phyloP scores from a whole-genome alignment of 2,888 invertebrate species.

The Melinopterus prodromus region DNA sequence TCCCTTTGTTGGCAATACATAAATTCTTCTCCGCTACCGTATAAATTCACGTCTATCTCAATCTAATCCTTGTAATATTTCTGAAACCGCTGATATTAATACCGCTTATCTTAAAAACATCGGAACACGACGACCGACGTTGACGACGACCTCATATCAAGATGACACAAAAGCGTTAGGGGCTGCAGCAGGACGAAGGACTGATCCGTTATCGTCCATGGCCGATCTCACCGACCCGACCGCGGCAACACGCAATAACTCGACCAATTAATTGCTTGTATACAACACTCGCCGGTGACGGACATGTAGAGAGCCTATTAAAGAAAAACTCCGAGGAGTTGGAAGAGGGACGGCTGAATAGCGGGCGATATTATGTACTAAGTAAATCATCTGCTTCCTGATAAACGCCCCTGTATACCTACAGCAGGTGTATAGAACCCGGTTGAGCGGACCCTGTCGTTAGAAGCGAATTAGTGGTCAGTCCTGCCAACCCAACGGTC shows the following conservation, averaged over 20 bases:
- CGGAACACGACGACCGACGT: slow-evolving; percentile 4
- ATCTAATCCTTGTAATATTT: background rate
- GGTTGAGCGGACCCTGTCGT: slow-evolving; percentile 31
- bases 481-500: slow-evolving; percentile 33
- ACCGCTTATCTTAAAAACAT: slow-evolving; percentile 4
- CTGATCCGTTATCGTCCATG: background rate
- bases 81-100: background rate
- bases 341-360: slow-evolving; percentile 10
- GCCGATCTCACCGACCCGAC: background rate
- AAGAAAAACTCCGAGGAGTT: slow-evolving; percentile 11
- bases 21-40: background rate
- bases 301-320: slow-evolving; percentile 18
- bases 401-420: slow-evolving; percentile 30
- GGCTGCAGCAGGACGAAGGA: background rate
- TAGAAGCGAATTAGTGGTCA: slow-evolving; percentile 41
- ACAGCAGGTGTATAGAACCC: slow-evolving; percentile 32
- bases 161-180: background rate
- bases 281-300: background rate
- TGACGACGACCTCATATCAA: background rate
- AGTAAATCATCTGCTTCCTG: slow-evolving; percentile 40
- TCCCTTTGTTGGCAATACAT: background rate
- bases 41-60: background rate
- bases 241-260: slow-evolving; percentile 22
- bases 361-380: slow-evolving; percentile 35
- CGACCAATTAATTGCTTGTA: slow-evolving; percentile 22